Evolutionary conservation across 2,888 invertebrate species (phyloP).

Genomic region (Teinopalpus imperialis): DNA sequence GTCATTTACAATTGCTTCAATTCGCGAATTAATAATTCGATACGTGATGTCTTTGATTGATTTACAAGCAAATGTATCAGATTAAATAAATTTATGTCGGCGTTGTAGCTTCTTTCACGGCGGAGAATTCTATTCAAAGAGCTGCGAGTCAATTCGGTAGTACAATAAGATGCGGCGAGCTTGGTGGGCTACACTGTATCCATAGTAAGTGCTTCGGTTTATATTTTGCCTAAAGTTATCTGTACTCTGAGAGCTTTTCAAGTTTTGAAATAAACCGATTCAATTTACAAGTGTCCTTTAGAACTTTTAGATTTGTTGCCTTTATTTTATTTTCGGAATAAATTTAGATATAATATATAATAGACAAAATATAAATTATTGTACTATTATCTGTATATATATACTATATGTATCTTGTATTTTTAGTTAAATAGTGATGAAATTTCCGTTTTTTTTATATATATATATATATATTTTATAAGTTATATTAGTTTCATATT

Average conservation of each 20-base stretch:
- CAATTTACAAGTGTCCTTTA: no score
- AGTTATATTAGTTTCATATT: no score
- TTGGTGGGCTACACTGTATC: slow-evolving; percentile 40
- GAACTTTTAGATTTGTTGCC: no score
- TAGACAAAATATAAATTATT: no score
- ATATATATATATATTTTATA: no score
- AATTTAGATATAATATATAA: no score
- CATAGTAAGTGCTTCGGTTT: slow-evolving; percentile 1
- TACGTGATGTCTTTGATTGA: slow-evolving; percentile 57
- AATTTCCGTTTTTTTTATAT: no score
- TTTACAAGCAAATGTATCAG: slow-evolving; percentile 63
- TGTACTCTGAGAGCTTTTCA: slow-evolving; percentile 21
- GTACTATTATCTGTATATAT: no score
- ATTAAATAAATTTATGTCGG: slow-evolving; percentile 65
- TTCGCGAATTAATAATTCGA: slow-evolving; percentile 40
- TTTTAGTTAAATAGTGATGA: no score
- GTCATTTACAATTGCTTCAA: slow-evolving; percentile 28
- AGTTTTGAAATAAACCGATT: no score
- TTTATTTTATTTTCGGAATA: no score
- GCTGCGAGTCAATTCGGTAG: slow-evolving; percentile 67
- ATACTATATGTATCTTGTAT: no score
- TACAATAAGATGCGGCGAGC: slow-evolving; percentile 53
- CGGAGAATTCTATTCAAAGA: slow-evolving; percentile 59
- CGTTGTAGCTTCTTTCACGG: slow-evolving; percentile 64
- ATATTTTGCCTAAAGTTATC: slow-evolving; percentile 22